Evolutionary conservation across 2,888 invertebrate species (phyloP), one percentile per base, ranked within the genome.

Genomic region (Lamproptera curius): DNA sequence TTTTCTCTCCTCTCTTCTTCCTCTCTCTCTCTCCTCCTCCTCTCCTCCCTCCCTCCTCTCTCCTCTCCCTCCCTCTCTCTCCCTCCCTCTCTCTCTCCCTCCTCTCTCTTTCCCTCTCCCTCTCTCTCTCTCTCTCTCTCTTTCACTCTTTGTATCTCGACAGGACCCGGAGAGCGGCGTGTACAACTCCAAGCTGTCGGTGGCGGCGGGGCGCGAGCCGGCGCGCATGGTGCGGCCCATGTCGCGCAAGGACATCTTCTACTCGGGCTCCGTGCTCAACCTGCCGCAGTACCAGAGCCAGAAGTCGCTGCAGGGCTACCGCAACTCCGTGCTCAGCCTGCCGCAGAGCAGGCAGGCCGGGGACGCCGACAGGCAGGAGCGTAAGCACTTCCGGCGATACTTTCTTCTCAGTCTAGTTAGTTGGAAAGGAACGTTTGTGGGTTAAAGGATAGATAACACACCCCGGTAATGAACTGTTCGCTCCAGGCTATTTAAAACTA

Each of bases 211-310:
- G 0, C 62, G 55, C 16, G 85, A 82, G 46, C 70, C 76, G 0
- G 76, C 90, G 0, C 88, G 92, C 56, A 95, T 96, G 89, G 93
- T 96, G 11, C 91, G 97, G 13, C 98, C 98, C 2, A 83, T 98
- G 83, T 97, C 97, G 5, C 91, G 97, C 44, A 97, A 97, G 71
- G 99, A 99, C 81, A 98, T 98, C 67, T 98, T 99, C 89, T 98
- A 98, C 83, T 97, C 97, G 1, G 98, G 99, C 20, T 97, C 97
- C 38, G 95, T 99, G 16, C 90, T 94, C 52, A 96, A 98, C 83
- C 90, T 99, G 62, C 96, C 96, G 0, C 97, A 97, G 79, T 98
- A 94, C 84, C 95, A 95, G 75, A 96, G 96, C 51, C 97, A 97
- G 76, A 95, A 96, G 69, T 96, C 97, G 1, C 89, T 98, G 45